These are phyloP conservation scores for Allolobophora icterica DNA, from an alignment of 2,888 invertebrate species.

Conservation along the genomic window DNA sequence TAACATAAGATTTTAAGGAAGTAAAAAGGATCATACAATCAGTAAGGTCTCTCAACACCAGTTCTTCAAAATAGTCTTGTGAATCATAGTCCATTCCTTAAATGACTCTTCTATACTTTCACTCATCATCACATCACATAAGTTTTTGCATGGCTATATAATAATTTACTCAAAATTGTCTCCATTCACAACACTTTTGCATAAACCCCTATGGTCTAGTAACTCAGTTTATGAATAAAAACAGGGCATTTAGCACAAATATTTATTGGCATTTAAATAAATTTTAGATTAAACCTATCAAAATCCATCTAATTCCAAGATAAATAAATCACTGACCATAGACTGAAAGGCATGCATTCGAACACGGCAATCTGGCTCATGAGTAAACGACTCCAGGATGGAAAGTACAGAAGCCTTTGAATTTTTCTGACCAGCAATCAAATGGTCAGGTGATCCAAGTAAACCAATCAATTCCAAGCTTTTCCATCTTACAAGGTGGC, in stretches of 20 bases:
- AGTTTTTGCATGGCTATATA: not conserved
- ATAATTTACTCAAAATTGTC: too few species aligned
- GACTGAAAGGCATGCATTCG: constrained; percentile 86
- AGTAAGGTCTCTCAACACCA: not conserved
- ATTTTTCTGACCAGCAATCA: constrained; percentile 67
- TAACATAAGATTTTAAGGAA: not conserved
- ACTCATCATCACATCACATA: not conserved
- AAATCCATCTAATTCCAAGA: not conserved
- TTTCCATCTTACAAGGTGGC: constrained; percentile 80
- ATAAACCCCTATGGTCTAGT: too few species aligned
- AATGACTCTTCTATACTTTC: not conserved
- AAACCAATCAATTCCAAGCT: constrained; percentile 80
- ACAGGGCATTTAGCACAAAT: not conserved
- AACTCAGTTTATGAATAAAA: not conserved
- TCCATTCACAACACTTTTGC: too few species aligned
- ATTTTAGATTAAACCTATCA: not conserved
- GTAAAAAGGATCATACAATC: not conserved
- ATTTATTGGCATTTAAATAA: not conserved
- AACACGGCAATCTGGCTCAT: constrained; percentile 86
- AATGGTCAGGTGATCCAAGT: constrained; percentile 63
- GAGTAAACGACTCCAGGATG: constrained; percentile 83
- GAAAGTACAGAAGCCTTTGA: constrained; percentile 70
- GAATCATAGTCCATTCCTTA: not conserved
- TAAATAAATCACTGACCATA: constrained; percentile 70
- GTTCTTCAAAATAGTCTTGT: constrained; percentile 3